Conservation (phyloP, 2,888 invertebrate genomes). For the Pristionchus japonicus region DNA sequence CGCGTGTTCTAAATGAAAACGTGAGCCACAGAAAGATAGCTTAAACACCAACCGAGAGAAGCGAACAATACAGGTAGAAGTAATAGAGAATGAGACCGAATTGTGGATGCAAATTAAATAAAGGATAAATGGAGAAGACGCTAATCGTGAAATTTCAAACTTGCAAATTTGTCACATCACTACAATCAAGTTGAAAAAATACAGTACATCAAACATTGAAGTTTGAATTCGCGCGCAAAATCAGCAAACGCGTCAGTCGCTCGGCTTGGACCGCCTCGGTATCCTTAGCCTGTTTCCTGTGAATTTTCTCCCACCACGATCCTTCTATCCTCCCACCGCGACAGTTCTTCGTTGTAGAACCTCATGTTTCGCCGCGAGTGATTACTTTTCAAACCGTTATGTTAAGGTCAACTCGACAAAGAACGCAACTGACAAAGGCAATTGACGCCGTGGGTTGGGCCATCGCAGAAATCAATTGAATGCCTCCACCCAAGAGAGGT, state of each 20-base stretch:
- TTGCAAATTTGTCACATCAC: not conserved
- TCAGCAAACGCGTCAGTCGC: not conserved
- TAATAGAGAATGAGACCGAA: not conserved
- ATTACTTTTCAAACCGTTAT: constrained; percentile 16
- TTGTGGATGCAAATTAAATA: not conserved
- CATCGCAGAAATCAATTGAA: not conserved
- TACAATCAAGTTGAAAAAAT: too few species aligned
- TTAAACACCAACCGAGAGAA: not conserved
- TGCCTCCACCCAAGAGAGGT: constrained; percentile 46
- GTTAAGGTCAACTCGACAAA: not conserved
- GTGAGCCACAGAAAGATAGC: too few species aligned
- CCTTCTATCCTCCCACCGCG: not conserved
- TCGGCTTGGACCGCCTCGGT: too few species aligned
- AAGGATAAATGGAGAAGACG: too few species aligned
- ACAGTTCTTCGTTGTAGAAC: not conserved
- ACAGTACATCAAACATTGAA: too few species aligned
- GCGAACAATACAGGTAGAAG: not conserved
- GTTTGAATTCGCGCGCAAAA: not conserved
- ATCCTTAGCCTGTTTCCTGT: too few species aligned
- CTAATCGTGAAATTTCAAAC: not conserved
- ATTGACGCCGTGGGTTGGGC: not conserved
- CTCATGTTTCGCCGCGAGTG: not conserved
- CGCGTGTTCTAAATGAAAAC: too few species aligned
- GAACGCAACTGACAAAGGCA: not conserved
- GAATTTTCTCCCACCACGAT: constrained; percentile 21